Evolutionary conservation across 2,797 vertebrate species (phyloP).

Genomic region (Caiman crocodilus): DNA sequence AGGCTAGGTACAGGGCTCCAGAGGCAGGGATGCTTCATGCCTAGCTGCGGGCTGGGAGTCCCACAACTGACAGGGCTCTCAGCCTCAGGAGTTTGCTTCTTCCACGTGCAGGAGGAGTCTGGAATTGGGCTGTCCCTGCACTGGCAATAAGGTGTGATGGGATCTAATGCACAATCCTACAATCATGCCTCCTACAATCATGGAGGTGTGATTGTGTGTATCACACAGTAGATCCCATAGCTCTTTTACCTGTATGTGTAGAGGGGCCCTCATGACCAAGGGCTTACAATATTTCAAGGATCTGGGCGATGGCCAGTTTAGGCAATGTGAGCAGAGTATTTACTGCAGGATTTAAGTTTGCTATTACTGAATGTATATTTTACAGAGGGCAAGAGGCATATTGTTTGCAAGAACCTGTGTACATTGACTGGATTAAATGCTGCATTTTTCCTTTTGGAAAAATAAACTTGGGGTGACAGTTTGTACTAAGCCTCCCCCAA

Average conservation of each 20-base stretch:
- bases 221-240: too few species aligned
- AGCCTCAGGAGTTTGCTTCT: too few species aligned
- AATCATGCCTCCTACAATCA: too few species aligned
- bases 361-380: constrained; percentile 27
- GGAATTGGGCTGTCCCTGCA: too few species aligned
- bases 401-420: constrained; percentile 33
- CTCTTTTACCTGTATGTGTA: too few species aligned
- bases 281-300: constrained; percentile 29
- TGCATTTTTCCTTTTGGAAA: constrained; percentile 28
- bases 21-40: too few species aligned
- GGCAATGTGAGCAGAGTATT: neutral
- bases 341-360: constrained; percentile 6
- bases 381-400: constrained; percentile 23
- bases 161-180: too few species aligned
- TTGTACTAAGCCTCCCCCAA: neutral
- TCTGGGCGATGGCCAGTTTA: constrained; percentile 41
- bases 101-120: too few species aligned
- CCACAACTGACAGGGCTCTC: too few species aligned
- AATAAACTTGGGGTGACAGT: constrained; percentile 41
- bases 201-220: too few species aligned
- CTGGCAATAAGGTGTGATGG: too few species aligned
- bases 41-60: too few species aligned
- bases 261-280: neutral
- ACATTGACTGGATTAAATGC: constrained; percentile 41
- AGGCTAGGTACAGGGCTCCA: neutral